A percentile compares a stretch with the other conserved stretches of the same genome.
These are phyloP conservation scores for Garra rufa DNA, from an alignment of 2,113 vertebrate genomes.

Conservation along the genomic window DNA sequence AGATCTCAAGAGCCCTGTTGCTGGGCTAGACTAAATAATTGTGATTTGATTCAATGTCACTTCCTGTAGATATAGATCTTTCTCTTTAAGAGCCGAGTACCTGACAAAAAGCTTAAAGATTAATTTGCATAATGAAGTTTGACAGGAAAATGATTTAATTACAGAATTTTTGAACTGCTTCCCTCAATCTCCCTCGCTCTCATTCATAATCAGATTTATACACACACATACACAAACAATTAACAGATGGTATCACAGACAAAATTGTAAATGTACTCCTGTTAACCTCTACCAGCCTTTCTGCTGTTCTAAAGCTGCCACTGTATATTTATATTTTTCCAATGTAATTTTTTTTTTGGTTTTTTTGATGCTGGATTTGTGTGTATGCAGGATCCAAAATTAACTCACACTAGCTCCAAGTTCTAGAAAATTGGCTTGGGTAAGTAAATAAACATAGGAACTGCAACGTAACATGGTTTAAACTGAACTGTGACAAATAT, in stretches of 20 bases:
- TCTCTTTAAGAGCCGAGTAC: slow-evolving; percentile 74
- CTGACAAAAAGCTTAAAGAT: slow-evolving; percentile 81
- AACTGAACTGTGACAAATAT: background rate
- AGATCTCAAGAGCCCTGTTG: slow-evolving; percentile 72
- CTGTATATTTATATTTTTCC: background rate
- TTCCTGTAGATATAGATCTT: slow-evolving; percentile 67
- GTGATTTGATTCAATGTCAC: slow-evolving; percentile 71
- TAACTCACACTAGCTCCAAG: background rate
- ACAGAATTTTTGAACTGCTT: slow-evolving; percentile 58
- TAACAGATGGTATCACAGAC: slow-evolving; percentile 60
- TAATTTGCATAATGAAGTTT: slow-evolving; percentile 65
- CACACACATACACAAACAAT: slow-evolving; percentile 53
- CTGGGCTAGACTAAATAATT: slow-evolving; percentile 72
- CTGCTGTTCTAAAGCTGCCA: slow-evolving; percentile 46
- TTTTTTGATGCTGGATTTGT: background rate
- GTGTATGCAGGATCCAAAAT: background rate
- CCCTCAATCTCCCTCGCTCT: slow-evolving; percentile 7
- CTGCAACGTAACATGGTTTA: background rate
- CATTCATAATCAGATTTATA: slow-evolving; percentile 29
- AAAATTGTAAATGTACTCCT: slow-evolving; percentile 24
- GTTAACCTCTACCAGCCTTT: slow-evolving; percentile 32
- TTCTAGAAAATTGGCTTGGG: slow-evolving; percentile 4
- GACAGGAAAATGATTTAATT: slow-evolving; percentile 84
- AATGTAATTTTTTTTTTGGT: background rate
- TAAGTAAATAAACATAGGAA: background rate